These are phyloP conservation scores for Laticauda colubrina DNA, from an alignment of 2,113 vertebrate genomes.

Conservation along the genomic window DNA sequence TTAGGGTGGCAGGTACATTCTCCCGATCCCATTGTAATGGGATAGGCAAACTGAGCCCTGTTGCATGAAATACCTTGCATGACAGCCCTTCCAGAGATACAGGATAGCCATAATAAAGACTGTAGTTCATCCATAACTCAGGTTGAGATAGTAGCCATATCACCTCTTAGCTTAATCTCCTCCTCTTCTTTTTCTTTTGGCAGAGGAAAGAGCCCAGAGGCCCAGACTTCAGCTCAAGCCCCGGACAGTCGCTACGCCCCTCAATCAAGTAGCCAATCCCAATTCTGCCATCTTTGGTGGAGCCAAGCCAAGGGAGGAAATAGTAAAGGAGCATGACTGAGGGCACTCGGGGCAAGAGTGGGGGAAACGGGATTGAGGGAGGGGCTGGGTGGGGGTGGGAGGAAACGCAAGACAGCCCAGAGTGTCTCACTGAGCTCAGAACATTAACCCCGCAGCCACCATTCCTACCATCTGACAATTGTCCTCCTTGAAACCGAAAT, in stretches of 20 bases:
- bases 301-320: slow-evolving; percentile 95
- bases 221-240: slow-evolving; percentile 96
- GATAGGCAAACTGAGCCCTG: neutral
- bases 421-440: slow-evolving; percentile 66
- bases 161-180: neutral
- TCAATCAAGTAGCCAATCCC: slow-evolving; percentile 99
- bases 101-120: neutral
- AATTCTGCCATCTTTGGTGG: slow-evolving; percentile 98
- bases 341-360: slow-evolving; percentile 18
- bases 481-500: slow-evolving; percentile 75
- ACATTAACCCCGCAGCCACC: slow-evolving; percentile 72
- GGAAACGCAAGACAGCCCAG: slow-evolving; percentile 61
- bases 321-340: slow-evolving; percentile 86
- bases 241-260: slow-evolving; percentile 89
- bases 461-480: slow-evolving; percentile 76
- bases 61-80: neutral
- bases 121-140: neutral
- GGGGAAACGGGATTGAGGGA: slow-evolving; percentile 59
- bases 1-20: neutral
- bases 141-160: neutral
- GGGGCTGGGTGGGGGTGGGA: slow-evolving; percentile 44
- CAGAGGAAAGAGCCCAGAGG: slow-evolving; percentile 96
- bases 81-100: neutral
- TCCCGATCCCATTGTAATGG: neutral
- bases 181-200: slow-evolving; percentile 23